A percentile compares a stretch with the other conserved stretches of the same genome.
These are phyloP conservation scores for Incurvaria masculella DNA, from an alignment of 2,888 invertebrate species.

Conservation along the genomic window DNA sequence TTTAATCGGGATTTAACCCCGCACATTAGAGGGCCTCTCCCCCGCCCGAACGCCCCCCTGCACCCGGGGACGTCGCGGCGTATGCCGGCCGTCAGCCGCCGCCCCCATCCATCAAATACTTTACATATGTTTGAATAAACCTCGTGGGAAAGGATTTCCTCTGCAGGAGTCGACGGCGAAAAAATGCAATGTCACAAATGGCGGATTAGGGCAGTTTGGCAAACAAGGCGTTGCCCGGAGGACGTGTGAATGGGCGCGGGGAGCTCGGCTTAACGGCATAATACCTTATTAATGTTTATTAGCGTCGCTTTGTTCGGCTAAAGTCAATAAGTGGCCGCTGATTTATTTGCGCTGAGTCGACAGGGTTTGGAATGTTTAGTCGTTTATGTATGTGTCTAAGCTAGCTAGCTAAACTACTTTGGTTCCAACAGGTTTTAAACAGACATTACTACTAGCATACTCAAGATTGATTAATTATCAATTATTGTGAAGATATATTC, in stretches of 20 bases:
- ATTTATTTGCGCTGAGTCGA: not conserved
- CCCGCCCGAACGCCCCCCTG: constrained; percentile 23
- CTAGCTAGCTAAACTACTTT: too few species aligned
- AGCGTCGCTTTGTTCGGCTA: constrained; percentile 36
- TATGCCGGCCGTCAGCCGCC: constrained; percentile 12
- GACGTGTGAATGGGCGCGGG: constrained; percentile 25
- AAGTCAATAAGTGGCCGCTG: not conserved
- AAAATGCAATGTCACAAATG: constrained; percentile 45
- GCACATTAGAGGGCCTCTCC: constrained; percentile 21
- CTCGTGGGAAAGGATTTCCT: constrained; percentile 59
- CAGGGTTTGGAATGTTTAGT: too few species aligned
- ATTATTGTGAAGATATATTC: too few species aligned
- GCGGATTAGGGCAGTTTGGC: constrained; percentile 57
- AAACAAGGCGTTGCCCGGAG: constrained; percentile 47
- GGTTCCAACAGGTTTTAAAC: too few species aligned
- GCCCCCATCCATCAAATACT: constrained; percentile 56
- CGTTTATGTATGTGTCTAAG: too few species aligned
- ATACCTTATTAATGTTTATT: constrained; percentile 55
- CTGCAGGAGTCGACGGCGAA: constrained; percentile 47
- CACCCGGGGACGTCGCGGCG: not conserved
- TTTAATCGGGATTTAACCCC: constrained; percentile 33
- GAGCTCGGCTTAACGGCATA: constrained; percentile 36
- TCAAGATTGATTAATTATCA: too few species aligned
- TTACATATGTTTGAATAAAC: constrained; percentile 60
- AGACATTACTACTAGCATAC: too few species aligned